Conservation (phyloP, 2,113 vertebrate genomes). For the Actenoides lindsayi region DNA sequence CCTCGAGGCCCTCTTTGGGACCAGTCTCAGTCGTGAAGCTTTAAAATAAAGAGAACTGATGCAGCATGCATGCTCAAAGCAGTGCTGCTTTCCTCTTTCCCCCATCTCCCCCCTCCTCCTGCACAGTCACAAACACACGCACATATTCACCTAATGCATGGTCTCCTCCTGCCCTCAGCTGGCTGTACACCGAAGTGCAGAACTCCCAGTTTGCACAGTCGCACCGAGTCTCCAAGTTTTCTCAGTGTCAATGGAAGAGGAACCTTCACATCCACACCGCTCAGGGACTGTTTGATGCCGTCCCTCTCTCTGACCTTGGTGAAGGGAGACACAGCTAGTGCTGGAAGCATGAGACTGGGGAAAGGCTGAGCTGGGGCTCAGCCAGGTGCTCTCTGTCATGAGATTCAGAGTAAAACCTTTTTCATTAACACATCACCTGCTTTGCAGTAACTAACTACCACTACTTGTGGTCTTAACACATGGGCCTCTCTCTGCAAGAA, state of each 20-base stretch:
- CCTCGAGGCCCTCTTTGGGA: background rate
- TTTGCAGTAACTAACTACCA: too few species aligned
- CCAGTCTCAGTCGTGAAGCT: rapidly evolving
- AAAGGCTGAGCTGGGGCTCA: background rate
- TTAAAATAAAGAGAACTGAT: background rate
- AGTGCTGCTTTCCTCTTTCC: background rate
- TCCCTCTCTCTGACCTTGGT: background rate
- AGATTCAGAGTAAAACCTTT: background rate
- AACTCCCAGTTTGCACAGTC: background rate
- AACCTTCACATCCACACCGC: background rate
- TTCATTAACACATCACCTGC: too few species aligned
- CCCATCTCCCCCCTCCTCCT: background rate
- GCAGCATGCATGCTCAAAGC: background rate
- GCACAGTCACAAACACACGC: rapidly evolving
- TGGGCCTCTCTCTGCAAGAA: background rate
- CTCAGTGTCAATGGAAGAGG: background rate
- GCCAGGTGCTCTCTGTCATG: rapidly evolving
- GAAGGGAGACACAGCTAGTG: rapidly evolving
- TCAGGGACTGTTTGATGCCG: rapidly evolving
- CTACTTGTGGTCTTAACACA: too few species aligned
- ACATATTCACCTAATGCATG: background rate
- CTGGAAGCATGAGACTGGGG: background rate
- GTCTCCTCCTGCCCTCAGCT: conserved; percentile 68
- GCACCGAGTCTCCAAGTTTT: rapidly evolving
- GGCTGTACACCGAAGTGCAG: conserved; percentile 2